These are phyloP conservation scores for Venusia cambrica DNA, from an alignment of 2,888 invertebrate genomes.

Conservation along the genomic window DNA sequence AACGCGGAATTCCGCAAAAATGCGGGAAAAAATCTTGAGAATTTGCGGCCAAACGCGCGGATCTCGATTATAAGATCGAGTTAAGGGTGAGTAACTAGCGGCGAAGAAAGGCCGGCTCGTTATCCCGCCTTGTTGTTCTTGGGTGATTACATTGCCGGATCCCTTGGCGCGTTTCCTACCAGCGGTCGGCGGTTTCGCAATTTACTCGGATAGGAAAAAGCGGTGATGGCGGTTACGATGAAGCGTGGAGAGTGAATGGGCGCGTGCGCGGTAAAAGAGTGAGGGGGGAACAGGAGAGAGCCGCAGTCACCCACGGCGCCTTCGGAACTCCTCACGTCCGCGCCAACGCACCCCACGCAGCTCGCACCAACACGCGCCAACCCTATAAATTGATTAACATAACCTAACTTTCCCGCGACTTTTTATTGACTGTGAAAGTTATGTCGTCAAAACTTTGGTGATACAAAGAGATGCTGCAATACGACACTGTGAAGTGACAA, in stretches of 20 bases:
- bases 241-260: constrained; percentile 34
- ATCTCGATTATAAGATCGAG: constrained; percentile 59
- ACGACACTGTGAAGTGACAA: constrained; percentile 52
- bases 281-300: constrained; percentile 33
- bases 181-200: constrained; percentile 68
- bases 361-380: constrained; percentile 35
- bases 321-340: constrained; percentile 42
- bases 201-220: constrained; percentile 73
- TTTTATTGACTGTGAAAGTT: constrained; percentile 42
- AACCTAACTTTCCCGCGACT: constrained; percentile 49
- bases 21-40: constrained; percentile 13
- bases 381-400: constrained; percentile 65
- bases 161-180: constrained; percentile 57
- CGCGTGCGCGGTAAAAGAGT: constrained; percentile 46
- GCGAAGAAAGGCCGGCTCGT: constrained; percentile 52
- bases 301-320: constrained; percentile 53
- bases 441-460: constrained; percentile 21
- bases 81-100: constrained; percentile 55
- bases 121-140: constrained; percentile 62
- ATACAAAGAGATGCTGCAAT: constrained; percentile 19
- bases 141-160: constrained; percentile 64
- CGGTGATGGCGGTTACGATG: constrained; percentile 42
- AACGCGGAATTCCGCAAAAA: constrained; percentile 9
- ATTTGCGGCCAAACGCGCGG: constrained; percentile 38
- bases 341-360: no score